Conservation (phyloP, 2,888 invertebrate species). For the Synanthedon myopaeformis region DNA sequence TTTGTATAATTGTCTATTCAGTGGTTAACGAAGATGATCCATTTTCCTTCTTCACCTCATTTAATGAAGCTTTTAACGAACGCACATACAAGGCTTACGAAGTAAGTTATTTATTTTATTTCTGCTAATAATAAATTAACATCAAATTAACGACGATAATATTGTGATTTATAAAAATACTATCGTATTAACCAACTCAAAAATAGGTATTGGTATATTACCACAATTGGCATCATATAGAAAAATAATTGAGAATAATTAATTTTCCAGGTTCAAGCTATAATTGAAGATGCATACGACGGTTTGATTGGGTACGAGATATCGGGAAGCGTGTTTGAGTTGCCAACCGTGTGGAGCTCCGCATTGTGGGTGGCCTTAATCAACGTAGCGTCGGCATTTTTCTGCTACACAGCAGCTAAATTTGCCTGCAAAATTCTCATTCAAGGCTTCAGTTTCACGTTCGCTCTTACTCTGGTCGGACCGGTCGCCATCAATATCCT, state of each 20-base stretch:
- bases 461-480: slow-evolving; percentile 82
- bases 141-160: not conserved
- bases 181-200: too few species aligned
- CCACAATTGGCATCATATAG: not conserved
- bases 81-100: slow-evolving; percentile 66
- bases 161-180: slow-evolving; percentile 2
- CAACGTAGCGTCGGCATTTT: slow-evolving; percentile 75
- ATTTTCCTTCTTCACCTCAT: slow-evolving; percentile 56
- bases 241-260: slow-evolving; percentile 1
- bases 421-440: slow-evolving; percentile 91
- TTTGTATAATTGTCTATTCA: slow-evolving; percentile 72
- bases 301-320: slow-evolving; percentile 42
- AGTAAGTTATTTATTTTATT: slow-evolving; percentile 32
- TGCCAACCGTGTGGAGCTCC: slow-evolving; percentile 39
- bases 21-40: slow-evolving; percentile 49
- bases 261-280: slow-evolving; percentile 54
- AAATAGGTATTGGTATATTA: too few species aligned
- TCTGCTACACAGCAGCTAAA: slow-evolving; percentile 78
- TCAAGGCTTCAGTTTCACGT: slow-evolving; percentile 87
- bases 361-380: slow-evolving; percentile 74
- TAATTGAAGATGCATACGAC: slow-evolving; percentile 38
- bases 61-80: slow-evolving; percentile 55
- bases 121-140: not conserved
- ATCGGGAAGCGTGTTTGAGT: slow-evolving; percentile 2
- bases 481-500: slow-evolving; percentile 80